Conservation (phyloP, 2,888 invertebrate species). For the Neoitamus cyanurus region DNA sequence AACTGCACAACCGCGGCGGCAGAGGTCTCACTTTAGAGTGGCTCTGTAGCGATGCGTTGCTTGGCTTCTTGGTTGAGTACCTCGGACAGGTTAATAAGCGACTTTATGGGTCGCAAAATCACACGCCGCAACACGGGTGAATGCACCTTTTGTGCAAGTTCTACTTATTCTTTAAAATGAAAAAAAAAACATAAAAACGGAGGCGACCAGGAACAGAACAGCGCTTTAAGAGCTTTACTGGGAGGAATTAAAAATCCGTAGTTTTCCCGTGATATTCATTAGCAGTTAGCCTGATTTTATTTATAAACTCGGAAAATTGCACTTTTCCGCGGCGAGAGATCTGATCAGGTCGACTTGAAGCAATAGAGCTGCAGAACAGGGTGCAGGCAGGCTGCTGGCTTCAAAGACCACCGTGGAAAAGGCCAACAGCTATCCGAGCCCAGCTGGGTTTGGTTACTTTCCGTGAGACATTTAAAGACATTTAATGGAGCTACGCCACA, state of each 20-base stretch:
- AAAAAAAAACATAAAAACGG: neutral
- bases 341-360: neutral
- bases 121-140: neutral
- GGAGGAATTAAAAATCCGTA: neutral
- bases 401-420: neutral
- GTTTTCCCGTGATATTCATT: conserved; percentile 14
- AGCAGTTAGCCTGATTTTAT: neutral
- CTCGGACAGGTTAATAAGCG: conserved; percentile 21
- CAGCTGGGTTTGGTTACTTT: conserved; percentile 35
- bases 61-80: neutral
- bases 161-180: neutral
- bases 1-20: neutral
- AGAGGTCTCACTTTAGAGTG: neutral
- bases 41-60: neutral
- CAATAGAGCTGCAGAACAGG: neutral
- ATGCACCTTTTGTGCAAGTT: conserved; percentile 19
- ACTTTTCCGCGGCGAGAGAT: neutral
- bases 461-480: conserved; percentile 41
- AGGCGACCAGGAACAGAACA: neutral
- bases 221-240: neutral
- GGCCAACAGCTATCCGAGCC: conserved; percentile 16
- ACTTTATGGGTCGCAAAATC: conserved; percentile 31
- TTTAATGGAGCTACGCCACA: conserved; percentile 13
- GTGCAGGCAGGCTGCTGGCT: neutral
- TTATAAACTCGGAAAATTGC: neutral